phyloP scores from a whole-genome alignment of 2,113 vertebrate species.

The Nesogale talazaci region DNA sequence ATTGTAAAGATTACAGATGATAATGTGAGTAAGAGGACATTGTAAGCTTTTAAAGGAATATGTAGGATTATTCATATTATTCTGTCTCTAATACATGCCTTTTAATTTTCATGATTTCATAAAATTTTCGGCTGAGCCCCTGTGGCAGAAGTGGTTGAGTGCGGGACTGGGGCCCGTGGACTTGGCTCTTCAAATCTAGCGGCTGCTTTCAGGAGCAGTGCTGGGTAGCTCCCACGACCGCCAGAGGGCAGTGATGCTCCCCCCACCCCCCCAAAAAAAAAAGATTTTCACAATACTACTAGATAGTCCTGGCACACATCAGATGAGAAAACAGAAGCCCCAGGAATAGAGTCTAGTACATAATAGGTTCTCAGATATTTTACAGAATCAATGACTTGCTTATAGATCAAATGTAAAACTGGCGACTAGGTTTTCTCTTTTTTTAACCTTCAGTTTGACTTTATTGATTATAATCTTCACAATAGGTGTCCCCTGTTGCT shows the following conservation, averaged over 20 bases:
- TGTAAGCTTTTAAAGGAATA: slow-evolving; percentile 20
- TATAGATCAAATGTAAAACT: neutral
- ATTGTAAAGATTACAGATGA: neutral
- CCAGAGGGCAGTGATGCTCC: too few species aligned
- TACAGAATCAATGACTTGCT: slow-evolving; percentile 33
- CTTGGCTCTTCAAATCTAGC: too few species aligned
- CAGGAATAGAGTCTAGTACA: neutral
- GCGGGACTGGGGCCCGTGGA: too few species aligned
- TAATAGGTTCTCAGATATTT: neutral
- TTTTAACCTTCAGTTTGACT: too few species aligned
- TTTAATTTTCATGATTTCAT: slow-evolving; percentile 47
- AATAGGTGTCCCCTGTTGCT: too few species aligned
- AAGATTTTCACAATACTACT: slow-evolving; percentile 16
- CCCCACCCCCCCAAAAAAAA: too few species aligned
- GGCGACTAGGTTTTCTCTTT: slow-evolving; percentile 22
- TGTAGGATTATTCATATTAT: slow-evolving; percentile 43
- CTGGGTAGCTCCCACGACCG: too few species aligned
- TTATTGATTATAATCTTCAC: too few species aligned
- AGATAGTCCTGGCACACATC: neutral
- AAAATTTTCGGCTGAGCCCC: too few species aligned
- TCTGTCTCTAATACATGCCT: neutral
- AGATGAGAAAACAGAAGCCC: slow-evolving; percentile 15
- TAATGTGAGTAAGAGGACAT: slow-evolving; percentile 9
- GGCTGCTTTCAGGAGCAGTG: too few species aligned
- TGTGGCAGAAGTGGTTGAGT: too few species aligned